phyloP scores from a whole-genome alignment of 2,797 vertebrate genomes.

The Decapterus maruadsi region DNA sequence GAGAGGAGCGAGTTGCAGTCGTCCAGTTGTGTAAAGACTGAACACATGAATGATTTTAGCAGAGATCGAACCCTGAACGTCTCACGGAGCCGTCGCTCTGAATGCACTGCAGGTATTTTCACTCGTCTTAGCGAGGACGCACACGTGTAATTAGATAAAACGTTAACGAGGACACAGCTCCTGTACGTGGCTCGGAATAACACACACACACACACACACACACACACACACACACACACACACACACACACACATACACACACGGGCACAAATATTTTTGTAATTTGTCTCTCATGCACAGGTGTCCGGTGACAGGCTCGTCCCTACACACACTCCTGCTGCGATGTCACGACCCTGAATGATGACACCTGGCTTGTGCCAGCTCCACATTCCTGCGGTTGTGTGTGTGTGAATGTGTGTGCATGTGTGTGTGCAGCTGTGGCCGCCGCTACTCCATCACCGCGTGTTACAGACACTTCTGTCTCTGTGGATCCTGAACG shows the following conservation, averaged over 20 bases:
- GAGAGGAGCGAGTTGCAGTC: no score
- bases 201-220: background rate
- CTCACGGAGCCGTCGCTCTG: background rate
- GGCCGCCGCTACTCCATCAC: conserved; percentile 23
- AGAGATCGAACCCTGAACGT: background rate
- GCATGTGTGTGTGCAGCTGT: conserved; percentile 46
- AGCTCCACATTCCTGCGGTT: conserved; percentile 20
- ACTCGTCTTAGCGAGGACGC: background rate
- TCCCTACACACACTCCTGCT: conserved; percentile 40
- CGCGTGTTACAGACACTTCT: conserved; percentile 3
- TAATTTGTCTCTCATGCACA: no score
- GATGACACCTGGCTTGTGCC: conserved; percentile 41
- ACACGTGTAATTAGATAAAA: background rate
- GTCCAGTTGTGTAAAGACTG: no score
- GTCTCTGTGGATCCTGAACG: background rate
- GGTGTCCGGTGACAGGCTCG: conserved; percentile 48
- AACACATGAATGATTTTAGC: no score
- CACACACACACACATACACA: background rate
- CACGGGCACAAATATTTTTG: conserved; percentile 15
- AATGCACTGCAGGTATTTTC: background rate
- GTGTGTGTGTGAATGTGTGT: conserved; percentile 7
- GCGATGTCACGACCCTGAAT: conserved; percentile 41
- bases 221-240: background rate
- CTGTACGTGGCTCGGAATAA: background rate
- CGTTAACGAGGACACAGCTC: background rate